Evolutionary conservation across 2,888 invertebrate species (phyloP), one percentile per base, ranked within the genome.

Genomic region (Strigamia transsilvanica): DNA sequence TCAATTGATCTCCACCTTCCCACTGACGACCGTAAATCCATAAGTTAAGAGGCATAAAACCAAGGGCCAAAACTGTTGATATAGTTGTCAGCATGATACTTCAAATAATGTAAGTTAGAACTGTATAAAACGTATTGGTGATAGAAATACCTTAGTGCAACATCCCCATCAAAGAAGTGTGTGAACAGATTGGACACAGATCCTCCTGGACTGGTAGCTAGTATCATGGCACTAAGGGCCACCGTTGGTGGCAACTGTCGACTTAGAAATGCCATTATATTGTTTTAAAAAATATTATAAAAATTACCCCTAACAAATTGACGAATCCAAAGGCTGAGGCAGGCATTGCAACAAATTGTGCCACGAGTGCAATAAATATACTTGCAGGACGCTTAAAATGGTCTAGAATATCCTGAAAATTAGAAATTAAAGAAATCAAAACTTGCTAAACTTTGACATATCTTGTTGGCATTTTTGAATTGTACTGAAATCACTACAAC

Each of bases 1-100:
- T 27, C 10, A 79, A 12, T n/a, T 79, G n/a, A 41, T 15, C 34
- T 18, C n/a, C 51, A 4, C 13, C 41, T 79, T 13, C 15, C 79
- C 79, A 79, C 6, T 79, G 13, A 4, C 1, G 79, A 9, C 41
- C 13, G 34, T 79, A 79, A 21, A 79, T 79, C 79, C 79, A 79
- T 15, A 79, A n/a, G 41, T 79, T 79, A 21, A 79, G 41, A 79
- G 79, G 79, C 79, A 79, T 79, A n/a, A 79, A 38, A 38, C 79
- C 79, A 6, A 38, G 0, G 7, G 79, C 79, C 15, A 79, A 18
- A 32, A 41, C 32, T 34, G 79, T 79, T 34, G 79, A 79, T 0
- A 38, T 41, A 6, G 79, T 79, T 4, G 79, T 79, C 21, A 79
- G 15, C 34, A 79, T 41, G 15, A 79, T 41, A 21, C 79, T 79